A percentile compares a stretch with the other conserved stretches of the same genome.
phyloP scores from a whole-genome alignment of 2,797 vertebrate genomes.

The Ceyx erithaca region DNA sequence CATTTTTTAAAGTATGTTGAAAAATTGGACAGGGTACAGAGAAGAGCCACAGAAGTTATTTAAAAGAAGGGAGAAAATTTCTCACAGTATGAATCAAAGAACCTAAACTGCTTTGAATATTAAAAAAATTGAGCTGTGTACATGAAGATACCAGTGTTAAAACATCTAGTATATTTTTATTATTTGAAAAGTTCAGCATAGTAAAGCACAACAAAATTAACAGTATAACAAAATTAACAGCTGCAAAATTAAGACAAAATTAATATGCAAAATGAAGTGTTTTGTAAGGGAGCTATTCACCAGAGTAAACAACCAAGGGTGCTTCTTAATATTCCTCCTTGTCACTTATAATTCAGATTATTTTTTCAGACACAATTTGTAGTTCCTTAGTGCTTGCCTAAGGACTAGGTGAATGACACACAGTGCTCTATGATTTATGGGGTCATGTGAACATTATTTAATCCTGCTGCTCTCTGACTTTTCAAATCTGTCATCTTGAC shows the following conservation, averaged over 20 bases:
- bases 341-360: not conserved
- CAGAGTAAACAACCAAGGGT: not conserved
- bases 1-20: not conserved
- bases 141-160: not conserved
- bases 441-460: not conserved
- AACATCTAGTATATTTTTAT: too few species aligned
- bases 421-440: not conserved
- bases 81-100: conserved; percentile 10
- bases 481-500: not conserved
- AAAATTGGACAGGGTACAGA: not conserved
- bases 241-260: not conserved
- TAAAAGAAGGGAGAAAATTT: not conserved
- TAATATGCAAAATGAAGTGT: not conserved
- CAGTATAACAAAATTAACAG: not conserved
- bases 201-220: not conserved
- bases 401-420: not conserved
- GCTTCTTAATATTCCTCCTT: not conserved
- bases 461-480: not conserved
- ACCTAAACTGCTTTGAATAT: not conserved
- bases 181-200: not conserved
- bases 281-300: not conserved
- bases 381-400: not conserved
- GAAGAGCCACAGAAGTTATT: conserved; percentile 20
- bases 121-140: not conserved
- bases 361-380: not conserved